Conservation (phyloP, 2,888 invertebrate genomes). For the Tuberolachnus salignus region DNA sequence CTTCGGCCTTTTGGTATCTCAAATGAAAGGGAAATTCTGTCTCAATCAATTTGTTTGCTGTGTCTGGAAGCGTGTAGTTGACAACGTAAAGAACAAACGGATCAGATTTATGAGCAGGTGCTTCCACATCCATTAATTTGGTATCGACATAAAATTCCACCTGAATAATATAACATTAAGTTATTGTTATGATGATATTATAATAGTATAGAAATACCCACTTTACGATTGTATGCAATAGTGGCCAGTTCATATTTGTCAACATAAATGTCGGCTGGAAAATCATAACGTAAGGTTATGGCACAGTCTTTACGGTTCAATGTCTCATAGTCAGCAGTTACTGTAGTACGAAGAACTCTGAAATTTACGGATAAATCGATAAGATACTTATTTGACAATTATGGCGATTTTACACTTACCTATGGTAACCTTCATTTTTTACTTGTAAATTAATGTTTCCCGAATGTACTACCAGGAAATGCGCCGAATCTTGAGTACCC, state of each 20-base stretch:
- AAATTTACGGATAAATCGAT: not conserved
- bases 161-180: not conserved
- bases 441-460: conserved; percentile 49
- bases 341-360: conserved; percentile 36
- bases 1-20: conserved; percentile 41
- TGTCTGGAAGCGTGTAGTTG: conserved; percentile 44
- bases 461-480: conserved; percentile 36
- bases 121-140: conserved; percentile 52
- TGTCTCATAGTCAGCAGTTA: conserved; percentile 38
- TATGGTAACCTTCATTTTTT: conserved; percentile 48
- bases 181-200: not conserved
- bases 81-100: conserved; percentile 47
- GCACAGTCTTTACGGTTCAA: conserved; percentile 40
- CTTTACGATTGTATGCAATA: conserved; percentile 29
- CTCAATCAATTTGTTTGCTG: conserved; percentile 43
- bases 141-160: conserved; percentile 49
- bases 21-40: conserved; percentile 47
- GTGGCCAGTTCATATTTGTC: conserved; percentile 42
- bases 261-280: conserved; percentile 51
- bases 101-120: conserved; percentile 43
- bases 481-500: conserved; percentile 11
- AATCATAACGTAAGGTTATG: conserved; percentile 35
- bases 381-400: not conserved
- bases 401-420: not conserved
- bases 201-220: not conserved